A percentile compares a stretch with the other conserved stretches of the same genome.
These are phyloP conservation scores for Pseudomyrmex dendroicus DNA, from an alignment of 1,140 invertebrate species.

Conservation along the genomic window DNA sequence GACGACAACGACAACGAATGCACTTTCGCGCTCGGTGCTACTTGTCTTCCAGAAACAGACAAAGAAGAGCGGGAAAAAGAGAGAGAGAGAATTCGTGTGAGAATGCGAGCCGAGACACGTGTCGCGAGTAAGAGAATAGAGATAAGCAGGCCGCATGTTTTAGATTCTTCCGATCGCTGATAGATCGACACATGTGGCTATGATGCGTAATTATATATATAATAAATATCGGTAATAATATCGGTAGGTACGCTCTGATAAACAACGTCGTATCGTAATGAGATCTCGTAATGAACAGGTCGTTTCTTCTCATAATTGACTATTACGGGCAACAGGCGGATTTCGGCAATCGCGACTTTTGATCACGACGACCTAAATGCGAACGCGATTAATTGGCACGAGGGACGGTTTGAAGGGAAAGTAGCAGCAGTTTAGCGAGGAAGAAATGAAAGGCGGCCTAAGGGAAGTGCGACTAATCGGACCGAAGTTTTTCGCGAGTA, in stretches of 20 bases:
- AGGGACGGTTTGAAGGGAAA: not conserved
- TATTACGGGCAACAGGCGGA: not conserved
- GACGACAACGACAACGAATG: slow-evolving; percentile 49
- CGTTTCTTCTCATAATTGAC: slow-evolving; percentile 1
- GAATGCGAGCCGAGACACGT: slow-evolving; percentile 22
- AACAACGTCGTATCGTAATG: slow-evolving; percentile 5
- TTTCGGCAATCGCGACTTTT: slow-evolving; percentile 16
- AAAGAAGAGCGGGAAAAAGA: slow-evolving; percentile 16
- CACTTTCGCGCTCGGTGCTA: slow-evolving; percentile 66
- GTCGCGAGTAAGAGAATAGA: slow-evolving; percentile 4
- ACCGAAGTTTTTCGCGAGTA: slow-evolving; percentile 41
- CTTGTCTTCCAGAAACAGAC: slow-evolving; percentile 16
- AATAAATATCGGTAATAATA: not conserved
- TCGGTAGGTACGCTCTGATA: not conserved
- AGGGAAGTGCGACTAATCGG: not conserved
- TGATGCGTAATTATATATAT: slow-evolving; percentile 4
- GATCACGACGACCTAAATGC: slow-evolving; percentile 8
- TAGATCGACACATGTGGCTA: not conserved
- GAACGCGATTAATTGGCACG: slow-evolving; percentile 41
- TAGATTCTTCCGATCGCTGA: not conserved
- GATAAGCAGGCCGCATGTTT: not conserved
- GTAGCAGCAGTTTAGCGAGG: not conserved
- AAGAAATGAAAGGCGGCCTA: slow-evolving; percentile 8
- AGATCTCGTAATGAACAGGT: not conserved
- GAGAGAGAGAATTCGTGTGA: not conserved